phyloP scores from a whole-genome alignment of 2,113 vertebrate genomes.

The Solea solea region DNA sequence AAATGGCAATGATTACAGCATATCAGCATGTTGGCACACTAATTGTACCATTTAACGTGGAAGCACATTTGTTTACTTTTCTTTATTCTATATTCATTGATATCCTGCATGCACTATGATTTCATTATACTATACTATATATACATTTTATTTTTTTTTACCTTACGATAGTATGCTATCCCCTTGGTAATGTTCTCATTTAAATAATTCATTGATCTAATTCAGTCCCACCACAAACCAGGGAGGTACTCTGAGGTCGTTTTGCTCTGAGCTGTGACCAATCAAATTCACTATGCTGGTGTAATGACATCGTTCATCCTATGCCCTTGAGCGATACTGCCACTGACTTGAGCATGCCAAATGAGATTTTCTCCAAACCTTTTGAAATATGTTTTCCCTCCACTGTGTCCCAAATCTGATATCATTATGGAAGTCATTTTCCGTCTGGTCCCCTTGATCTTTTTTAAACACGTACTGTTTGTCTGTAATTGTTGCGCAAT shows the following conservation, averaged over 20 bases:
- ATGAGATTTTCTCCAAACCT: slow-evolving; percentile 43
- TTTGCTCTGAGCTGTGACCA: slow-evolving; percentile 60
- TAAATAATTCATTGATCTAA: slow-evolving; percentile 38
- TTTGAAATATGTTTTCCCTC: slow-evolving; percentile 26
- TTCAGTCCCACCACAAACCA: slow-evolving; percentile 31
- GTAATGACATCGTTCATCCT: slow-evolving; percentile 56
- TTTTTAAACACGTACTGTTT: neutral
- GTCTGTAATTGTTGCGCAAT: neutral
- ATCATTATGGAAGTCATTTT: slow-evolving; percentile 15
- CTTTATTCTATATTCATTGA: too few species aligned
- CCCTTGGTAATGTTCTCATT: slow-evolving; percentile 14
- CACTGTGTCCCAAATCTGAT: slow-evolving; percentile 39
- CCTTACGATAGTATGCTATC: neutral
- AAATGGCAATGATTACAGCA: too few species aligned
- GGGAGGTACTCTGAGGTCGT: slow-evolving; percentile 36
- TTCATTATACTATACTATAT: too few species aligned
- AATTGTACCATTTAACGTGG: too few species aligned
- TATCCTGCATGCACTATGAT: too few species aligned
- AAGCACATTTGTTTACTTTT: too few species aligned
- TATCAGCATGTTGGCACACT: too few species aligned
- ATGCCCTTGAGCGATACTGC: slow-evolving; percentile 40
- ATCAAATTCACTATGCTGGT: slow-evolving; percentile 51
- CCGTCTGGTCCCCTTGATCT: slow-evolving; percentile 13
- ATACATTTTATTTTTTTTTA: too few species aligned
- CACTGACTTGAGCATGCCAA: slow-evolving; percentile 31